Evolutionary conservation across 2,113 vertebrate species (phyloP).

Genomic region (Oreotragus oreotragus): DNA sequence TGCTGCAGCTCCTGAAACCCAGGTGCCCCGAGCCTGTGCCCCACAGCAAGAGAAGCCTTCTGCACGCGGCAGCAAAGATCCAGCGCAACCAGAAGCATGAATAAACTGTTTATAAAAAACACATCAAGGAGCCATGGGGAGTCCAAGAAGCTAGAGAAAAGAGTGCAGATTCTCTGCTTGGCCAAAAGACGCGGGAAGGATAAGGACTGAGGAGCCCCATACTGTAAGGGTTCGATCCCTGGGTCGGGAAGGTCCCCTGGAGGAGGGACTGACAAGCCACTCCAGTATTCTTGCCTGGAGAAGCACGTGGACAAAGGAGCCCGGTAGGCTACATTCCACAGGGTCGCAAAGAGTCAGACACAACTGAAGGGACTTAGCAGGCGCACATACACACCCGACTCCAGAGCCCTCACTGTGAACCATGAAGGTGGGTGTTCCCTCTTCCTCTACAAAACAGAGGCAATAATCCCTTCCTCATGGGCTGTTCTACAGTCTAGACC

Average conservation of each 20-base stretch:
- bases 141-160: neutral
- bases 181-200: neutral
- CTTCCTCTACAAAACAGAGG: neutral
- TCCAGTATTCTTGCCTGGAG: neutral
- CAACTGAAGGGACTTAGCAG: neutral
- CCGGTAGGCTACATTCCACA: fast-evolving
- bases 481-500: neutral
- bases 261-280: neutral
- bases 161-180: neutral
- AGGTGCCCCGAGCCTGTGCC: neutral
- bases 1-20: neutral
- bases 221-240: neutral
- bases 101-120: neutral
- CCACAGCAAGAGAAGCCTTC: neutral
- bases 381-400: fast-evolving
- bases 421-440: neutral
- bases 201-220: neutral
- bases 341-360: neutral
- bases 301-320: neutral
- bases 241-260: neutral
- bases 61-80: fast-evolving
- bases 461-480: neutral
- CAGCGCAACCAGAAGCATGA: neutral
- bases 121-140: neutral
- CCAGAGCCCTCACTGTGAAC: neutral